Base-by-base conservation (phyloP, 2,113 vertebrate species). In the Oryzias celebensis region DNA sequence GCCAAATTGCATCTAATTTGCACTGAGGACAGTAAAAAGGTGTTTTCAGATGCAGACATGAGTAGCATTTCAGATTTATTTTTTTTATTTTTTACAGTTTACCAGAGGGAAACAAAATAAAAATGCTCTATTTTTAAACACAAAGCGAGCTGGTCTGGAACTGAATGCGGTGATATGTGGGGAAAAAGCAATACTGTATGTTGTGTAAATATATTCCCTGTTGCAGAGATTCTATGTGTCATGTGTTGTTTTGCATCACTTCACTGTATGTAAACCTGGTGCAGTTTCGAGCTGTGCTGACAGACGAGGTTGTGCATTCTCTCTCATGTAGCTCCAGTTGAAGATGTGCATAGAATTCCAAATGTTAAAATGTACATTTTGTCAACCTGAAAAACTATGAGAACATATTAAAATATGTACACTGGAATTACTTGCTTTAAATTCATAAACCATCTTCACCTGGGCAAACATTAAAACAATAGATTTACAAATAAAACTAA, bases 401-500 rank as follows among this genome's bases (percentile, higher is more conserved):
- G 58, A 80, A 83, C 47, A 86, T 79, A 84, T 26, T 58, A 71
- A 60, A 56, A 45, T 76, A 70, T 80, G 68, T 75, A 52, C 68
- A 84, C 65, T 36, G 36, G 36, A 57, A 66, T 79, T 61, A 62
- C 72, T 81, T 81, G 73, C 74, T 80, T 68, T 68, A 67, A 76
- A 41, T 88, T 87, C 85, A 89, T 52, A 89, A 81, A 82, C 26
- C 83, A 74, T 87, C 71, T 76, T 80, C 82, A 86, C 26, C 62
- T 73, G 52, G 78, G 70, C 75, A 81, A 69, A 63, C 54, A 71
- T 45, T 78, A 31, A 62, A 71, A 52, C 65, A 42, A 75, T 71
- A 66, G 58, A 88, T 90, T 89, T 89, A 64, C 81, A 82, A 87
- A 90, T 88, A 85, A 87, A 79, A 62, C 65, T 0, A 46, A 72